Percentiles rank a stretch among this genome's conserved stretches.
These are phyloP conservation scores for Nyctibius bracteatus DNA, from an alignment of 2,113 vertebrate genomes.

Conservation along the genomic window DNA sequence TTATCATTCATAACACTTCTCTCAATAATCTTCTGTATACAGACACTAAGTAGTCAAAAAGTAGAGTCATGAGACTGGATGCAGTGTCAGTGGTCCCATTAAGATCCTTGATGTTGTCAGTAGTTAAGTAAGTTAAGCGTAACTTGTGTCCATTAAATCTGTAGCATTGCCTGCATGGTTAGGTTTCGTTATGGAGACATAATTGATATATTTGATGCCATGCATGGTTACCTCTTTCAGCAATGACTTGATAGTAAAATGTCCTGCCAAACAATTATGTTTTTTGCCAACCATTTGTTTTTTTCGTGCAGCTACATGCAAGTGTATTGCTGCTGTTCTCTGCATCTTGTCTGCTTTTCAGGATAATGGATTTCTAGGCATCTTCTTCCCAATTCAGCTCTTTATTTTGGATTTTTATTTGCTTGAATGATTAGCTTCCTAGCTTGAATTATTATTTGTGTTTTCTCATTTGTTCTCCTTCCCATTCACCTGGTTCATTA, in stretches of 20 bases:
- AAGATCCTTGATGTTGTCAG: background rate
- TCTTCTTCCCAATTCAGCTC: background rate
- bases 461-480: background rate
- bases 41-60: background rate
- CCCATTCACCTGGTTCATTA: background rate
- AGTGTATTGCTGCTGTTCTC: background rate
- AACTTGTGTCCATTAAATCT: background rate
- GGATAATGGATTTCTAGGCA: background rate
- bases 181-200: background rate
- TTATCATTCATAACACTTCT: background rate
- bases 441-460: background rate
- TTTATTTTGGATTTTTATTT: background rate
- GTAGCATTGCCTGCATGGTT: background rate
- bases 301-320: background rate
- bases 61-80: no score
- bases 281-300: background rate
- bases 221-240: background rate
- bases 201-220: background rate
- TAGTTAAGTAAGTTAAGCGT: background rate
- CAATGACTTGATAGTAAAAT: background rate
- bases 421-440: background rate
- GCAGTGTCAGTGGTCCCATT: background rate
- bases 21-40: background rate
- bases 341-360: background rate
- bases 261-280: background rate